Base-by-base conservation (phyloP, 2,797 vertebrate genomes). In the Bradypus variegatus region DNA sequence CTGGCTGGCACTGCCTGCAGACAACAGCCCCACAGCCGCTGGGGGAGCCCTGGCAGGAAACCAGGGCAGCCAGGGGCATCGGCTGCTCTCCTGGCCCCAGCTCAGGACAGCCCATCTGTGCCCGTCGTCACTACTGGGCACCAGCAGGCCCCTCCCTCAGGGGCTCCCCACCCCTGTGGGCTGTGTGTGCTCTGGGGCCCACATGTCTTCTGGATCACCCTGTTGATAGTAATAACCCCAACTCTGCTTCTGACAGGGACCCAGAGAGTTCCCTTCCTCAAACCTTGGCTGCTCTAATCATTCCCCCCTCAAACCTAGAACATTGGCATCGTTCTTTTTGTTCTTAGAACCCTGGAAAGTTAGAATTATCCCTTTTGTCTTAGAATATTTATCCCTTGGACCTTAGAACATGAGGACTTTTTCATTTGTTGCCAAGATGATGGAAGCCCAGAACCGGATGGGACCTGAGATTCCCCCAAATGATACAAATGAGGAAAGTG, bases 141-240 rank as follows among this genome's bases (percentile, higher is more conserved):
- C 36, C 76, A 25, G 6, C 15, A 12, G 9, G 70, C 41, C 62
- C 48, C 4, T 13, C 4, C 31, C 14, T 7, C 16, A 1, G 3
- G 38, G 36, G 16, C 6, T 27, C 38, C 50, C 73, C 4, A 11
- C 55, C 9, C 41, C 76, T n/a, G 1, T 0, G 2, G 82, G 13
- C 88, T 86, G 25, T 36, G 60, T 86, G 25, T 36, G 60, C n/a
- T 60, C 89, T 55, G 33, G 62, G 73, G 15, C n/a, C 18, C 2
- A 69, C 2, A 2, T 15, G 8, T 38, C 62, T 50, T 50, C 83
- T 38, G 13, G 72, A 50, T 41, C 62, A 38, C 18, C 36, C 62
- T 27, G 3, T 18, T 6, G 11, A 67, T 4, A 0, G 41, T 2
- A 19, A 15, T 6, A 13, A 33, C 38, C 36, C 27, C 48, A 12